A percentile compares a stretch with the other conserved stretches of the same genome.
phyloP scores from a whole-genome alignment of 2,113 vertebrate species.

The Calypte anna region DNA sequence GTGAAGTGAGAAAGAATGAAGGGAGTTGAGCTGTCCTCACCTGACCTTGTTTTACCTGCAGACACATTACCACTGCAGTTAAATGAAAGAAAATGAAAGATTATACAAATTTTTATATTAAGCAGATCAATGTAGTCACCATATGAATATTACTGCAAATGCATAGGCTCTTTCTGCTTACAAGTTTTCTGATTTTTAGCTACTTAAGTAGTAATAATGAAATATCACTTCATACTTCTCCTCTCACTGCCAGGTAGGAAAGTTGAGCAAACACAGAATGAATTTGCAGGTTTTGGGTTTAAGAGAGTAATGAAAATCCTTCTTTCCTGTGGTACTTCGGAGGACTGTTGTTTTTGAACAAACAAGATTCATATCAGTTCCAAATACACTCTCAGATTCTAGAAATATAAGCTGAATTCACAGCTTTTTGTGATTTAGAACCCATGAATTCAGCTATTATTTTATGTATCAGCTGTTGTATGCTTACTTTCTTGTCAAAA shows the following conservation, averaged over 20 bases:
- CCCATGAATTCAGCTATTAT: not conserved
- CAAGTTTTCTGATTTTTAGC: not conserved
- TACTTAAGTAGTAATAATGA: not conserved
- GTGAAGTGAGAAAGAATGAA: not conserved
- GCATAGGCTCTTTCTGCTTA: not conserved
- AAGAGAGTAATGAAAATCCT: not conserved
- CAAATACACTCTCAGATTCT: not conserved
- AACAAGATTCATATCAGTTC: not conserved
- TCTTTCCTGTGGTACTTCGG: not conserved
- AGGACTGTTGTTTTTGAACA: not conserved
- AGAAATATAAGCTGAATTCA: not conserved
- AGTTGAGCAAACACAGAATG: not conserved
- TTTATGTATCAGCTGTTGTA: not conserved
- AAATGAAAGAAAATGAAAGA: not conserved
- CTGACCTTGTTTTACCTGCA: not conserved
- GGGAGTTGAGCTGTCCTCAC: not conserved
- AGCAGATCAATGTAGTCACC: not conserved
- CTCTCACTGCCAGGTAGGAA: not conserved
- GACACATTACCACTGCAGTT: not conserved
- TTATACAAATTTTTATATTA: not conserved
- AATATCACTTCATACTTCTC: not conserved
- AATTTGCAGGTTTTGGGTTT: not conserved
- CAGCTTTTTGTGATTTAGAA: not conserved
- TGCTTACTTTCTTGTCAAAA: not conserved
- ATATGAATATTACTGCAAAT: not conserved